Evolutionary conservation across 2,888 invertebrate species (phyloP), one percentile per base, ranked within the genome.

Genomic region (Antitype chi): DNA sequence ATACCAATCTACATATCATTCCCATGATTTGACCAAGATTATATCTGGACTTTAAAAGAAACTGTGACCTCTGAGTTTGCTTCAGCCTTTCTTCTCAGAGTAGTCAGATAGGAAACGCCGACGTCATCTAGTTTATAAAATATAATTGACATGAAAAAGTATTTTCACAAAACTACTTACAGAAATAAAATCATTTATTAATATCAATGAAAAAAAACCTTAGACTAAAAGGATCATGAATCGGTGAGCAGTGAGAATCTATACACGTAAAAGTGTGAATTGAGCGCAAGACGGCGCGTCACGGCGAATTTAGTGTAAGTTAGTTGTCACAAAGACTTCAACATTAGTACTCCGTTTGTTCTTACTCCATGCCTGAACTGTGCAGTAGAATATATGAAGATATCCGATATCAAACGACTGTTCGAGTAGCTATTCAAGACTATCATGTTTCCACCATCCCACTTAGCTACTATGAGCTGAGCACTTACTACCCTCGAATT

Each of bases 401-500:
- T 92, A 92, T 94, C 93, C 77, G 57, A 92, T 94, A 91, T 94
- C 93, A 94, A 93, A 93, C 91, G 88, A 89, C 87, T 90, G 89
- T 91, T 91, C 87, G 81, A 87, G 89, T 89, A 89, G 88, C 89
- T 89, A 92, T 92, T 91, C 94, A 93, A 94, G 93, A 91, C 93
- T 94, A 95, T 96, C 94, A 89, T 84, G 90, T 95, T 95, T 93
- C 94, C 90, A 90, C 86, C 91, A 89, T 90, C 90, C 92, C 93
- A 94, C 93, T 93, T 90, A 86, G 88, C 87, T 88, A 80, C 84
- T 82, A 88, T 94, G 94, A 93, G 93, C 94, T 94, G 94, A 93
- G 93, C 94, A 91, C 94, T 96, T 89, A 90, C 91, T 92, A 93
- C 93, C 92, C 93, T 94, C 89, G 87, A 93, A 93, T 93, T 94